Evolutionary conservation across 2,888 invertebrate species (phyloP).

Genomic region (Cloeon dipterum): DNA sequence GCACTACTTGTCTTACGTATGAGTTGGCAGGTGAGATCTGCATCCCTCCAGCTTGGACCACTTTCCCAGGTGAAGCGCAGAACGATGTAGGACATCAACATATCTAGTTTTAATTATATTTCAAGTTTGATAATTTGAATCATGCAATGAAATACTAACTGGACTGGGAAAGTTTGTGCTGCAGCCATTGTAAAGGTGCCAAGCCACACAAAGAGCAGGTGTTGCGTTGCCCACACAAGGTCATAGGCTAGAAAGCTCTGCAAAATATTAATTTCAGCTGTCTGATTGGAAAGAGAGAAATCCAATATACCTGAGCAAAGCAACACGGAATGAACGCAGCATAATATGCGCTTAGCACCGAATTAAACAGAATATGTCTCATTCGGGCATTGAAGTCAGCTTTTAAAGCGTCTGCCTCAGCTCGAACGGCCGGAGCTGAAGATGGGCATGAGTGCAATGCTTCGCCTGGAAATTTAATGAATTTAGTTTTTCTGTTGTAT

Average conservation of each 20-base stretch:
- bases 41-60: conserved; percentile 41
- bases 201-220: conserved; percentile 62
- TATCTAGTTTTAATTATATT: conserved; percentile 22
- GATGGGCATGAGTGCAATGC: conserved; percentile 44
- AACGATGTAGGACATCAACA: conserved; percentile 74
- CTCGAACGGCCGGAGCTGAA: conserved; percentile 43
- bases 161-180: conserved; percentile 38
- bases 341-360: conserved; percentile 68
- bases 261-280: conserved; percentile 11
- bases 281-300: background rate
- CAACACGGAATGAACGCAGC: conserved; percentile 73
- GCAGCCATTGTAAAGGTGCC: conserved; percentile 61
- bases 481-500: no score
- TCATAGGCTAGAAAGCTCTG: conserved; percentile 46
- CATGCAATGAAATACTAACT: conserved; percentile 15
- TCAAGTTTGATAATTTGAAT: background rate
- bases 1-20: conserved; percentile 11
- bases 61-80: conserved; percentile 68
- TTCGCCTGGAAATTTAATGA: conserved; percentile 4
- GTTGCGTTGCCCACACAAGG: conserved; percentile 59
- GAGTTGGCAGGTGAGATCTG: conserved; percentile 27
- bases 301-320: conserved; percentile 70
- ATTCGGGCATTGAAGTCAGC: conserved; percentile 74
- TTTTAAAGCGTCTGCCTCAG: conserved; percentile 65
- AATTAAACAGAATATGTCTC: conserved; percentile 69